Evolutionary conservation across 2,888 invertebrate genomes (phyloP), one percentile per base, ranked within the genome.

Genomic region (Metopia argyrocephala): DNA sequence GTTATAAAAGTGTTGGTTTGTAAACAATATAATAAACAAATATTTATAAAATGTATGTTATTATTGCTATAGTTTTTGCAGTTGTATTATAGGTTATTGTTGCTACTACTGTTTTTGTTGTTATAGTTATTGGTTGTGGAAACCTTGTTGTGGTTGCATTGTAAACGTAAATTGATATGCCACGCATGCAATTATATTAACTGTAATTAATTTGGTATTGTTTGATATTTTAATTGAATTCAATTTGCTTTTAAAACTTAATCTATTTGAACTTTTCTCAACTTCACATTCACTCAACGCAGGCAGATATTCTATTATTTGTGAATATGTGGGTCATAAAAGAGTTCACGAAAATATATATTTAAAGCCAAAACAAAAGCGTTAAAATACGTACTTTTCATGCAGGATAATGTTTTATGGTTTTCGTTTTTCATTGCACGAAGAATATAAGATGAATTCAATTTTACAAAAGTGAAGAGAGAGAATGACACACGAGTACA

Each of bases 191-290:
- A 73, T 64, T 64, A 73, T 54, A 76, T 80, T 80, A 73, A 73
- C 62, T 64, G 76, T 80, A 76, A 80, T 76, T 80, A 80, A 80
- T 76, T 76, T 73, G 62, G 68, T 73, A 80, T 80, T 80, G 76
- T 80, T 76, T 80, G 80, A 80, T 76, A 76, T 76, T 80, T 80
- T 69, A 80, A 69, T 80, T 76, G 71, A 76, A 76, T 80, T 73
- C 50, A 76, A 76, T 76, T 71, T 79, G 76, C 46, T 73, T 73
- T 57, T n/a, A 62, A 73, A 68, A 23, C 25, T 31, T 59, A 64
- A 48, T 59, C 64, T 80, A 54, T 38, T 31, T 21, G 12, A 27
- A 54, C 21, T 23, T 68, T 66, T 66, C 31, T 25, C 65, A 65
- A 18, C 25, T 27, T n/a, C 50, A 45, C 38, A 66, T 27, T 21